Evolutionary conservation across 2,113 vertebrate genomes (phyloP).

Genomic region (Formicarius rufipectus): DNA sequence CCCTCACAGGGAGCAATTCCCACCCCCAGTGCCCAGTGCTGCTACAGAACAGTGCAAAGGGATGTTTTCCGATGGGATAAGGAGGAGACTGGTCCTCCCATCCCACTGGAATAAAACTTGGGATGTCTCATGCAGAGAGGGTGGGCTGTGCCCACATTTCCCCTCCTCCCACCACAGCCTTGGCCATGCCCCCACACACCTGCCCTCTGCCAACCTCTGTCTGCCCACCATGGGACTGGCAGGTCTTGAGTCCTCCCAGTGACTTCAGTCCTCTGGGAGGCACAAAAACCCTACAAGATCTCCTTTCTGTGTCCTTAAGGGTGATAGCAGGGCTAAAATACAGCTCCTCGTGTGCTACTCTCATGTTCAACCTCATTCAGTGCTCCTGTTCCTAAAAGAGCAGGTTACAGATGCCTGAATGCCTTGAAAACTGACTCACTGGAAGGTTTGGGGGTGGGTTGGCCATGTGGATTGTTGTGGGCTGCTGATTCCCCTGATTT

Average conservation of each 20-base stretch:
- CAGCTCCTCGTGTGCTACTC: not conserved
- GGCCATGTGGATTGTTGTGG: fast-evolving
- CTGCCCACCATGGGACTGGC: not conserved
- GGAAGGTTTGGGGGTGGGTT: not conserved
- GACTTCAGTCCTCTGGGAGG: not conserved
- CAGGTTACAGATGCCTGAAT: not conserved
- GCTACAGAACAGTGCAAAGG: not conserved
- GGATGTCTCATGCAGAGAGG: not conserved
- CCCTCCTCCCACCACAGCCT: not conserved
- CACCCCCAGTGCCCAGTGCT: not conserved
- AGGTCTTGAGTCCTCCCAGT: no score
- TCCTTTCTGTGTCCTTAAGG: not conserved
- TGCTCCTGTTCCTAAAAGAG: not conserved
- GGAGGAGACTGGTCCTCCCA: not conserved
- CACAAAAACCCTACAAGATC: not conserved
- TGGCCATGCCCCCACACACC: not conserved
- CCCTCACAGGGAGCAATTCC: not conserved
- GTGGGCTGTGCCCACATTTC: no score
- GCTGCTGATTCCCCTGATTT: not conserved
- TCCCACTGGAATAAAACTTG: not conserved
- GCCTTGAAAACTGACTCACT: not conserved
- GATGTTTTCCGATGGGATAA: not conserved
- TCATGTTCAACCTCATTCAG: not conserved
- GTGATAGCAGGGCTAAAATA: not conserved
- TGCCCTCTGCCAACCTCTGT: not conserved